Evolutionary conservation across 2,797 vertebrate species (phyloP).

Genomic region (Enteromius mattozi): DNA sequence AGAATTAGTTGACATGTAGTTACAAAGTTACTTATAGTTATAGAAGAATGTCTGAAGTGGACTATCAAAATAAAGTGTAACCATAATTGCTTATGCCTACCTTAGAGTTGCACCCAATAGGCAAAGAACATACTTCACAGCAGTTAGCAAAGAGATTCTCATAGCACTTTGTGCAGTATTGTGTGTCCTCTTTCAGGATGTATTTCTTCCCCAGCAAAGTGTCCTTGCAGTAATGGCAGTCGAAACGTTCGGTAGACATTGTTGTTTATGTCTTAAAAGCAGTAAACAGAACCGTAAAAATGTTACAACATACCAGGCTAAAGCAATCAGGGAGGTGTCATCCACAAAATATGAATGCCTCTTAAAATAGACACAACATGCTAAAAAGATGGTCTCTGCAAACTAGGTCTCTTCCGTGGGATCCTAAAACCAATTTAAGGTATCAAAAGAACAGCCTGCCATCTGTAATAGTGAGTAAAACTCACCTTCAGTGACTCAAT

Average conservation of each 20-base stretch:
- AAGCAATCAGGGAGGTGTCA: slow-evolving; percentile 43
- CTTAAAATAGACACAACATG: slow-evolving; percentile 4
- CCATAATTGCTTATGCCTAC: slow-evolving; percentile 70
- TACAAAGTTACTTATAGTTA: too few species aligned
- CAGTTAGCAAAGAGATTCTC: slow-evolving; percentile 90
- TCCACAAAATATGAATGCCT: neutral
- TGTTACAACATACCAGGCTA: slow-evolving; percentile 12
- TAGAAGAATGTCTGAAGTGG: too few species aligned
- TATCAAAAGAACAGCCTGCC: neutral
- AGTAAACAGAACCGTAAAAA: slow-evolving; percentile 48
- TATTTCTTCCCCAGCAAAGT: slow-evolving; percentile 92
- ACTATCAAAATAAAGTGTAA: too few species aligned
- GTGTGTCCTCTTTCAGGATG: slow-evolving; percentile 85
- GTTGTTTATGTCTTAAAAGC: slow-evolving; percentile 68
- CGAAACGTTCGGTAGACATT: slow-evolving; percentile 82
- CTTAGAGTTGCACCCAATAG: slow-evolving; percentile 90
- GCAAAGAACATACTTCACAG: slow-evolving; percentile 87
- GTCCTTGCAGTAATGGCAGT: slow-evolving; percentile 92
- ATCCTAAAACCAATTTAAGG: neutral
- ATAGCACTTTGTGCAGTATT: slow-evolving; percentile 92
- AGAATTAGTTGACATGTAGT: too few species aligned
- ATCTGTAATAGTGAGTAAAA: slow-evolving; percentile 6
- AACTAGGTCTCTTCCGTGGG: neutral
- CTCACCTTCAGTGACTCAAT: slow-evolving; percentile 35
- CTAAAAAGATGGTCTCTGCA: neutral